phyloP scores from a whole-genome alignment of 2,797 vertebrate species.

The Bovichtus diacanthus region DNA sequence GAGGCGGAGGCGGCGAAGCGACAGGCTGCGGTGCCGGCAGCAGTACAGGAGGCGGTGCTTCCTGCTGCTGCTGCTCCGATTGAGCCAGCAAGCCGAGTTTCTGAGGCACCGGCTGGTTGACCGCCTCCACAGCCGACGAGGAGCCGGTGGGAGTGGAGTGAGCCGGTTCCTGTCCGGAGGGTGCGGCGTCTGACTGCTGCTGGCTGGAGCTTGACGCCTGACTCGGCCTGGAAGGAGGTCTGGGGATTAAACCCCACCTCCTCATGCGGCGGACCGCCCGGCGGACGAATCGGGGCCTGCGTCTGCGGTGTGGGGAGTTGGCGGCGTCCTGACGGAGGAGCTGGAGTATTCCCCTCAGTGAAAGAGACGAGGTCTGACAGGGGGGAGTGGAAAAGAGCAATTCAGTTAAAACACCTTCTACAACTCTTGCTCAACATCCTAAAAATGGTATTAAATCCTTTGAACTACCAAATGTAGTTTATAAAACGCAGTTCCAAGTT shows the following conservation, averaged over 20 bases:
- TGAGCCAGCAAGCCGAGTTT: conserved; percentile 78
- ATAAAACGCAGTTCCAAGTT: conserved; percentile 1
- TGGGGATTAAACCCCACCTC: conserved; percentile 86
- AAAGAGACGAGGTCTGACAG: conserved; percentile 83
- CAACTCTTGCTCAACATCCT: neutral
- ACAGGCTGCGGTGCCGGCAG: neutral
- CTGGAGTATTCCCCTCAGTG: conserved; percentile 87
- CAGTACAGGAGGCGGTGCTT: conserved; percentile 18
- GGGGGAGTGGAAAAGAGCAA: neutral
- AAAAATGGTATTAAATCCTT: neutral
- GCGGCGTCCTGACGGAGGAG: conserved; percentile 85
- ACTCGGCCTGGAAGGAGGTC: conserved; percentile 75
- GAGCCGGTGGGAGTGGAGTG: conserved; percentile 65
- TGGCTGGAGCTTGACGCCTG: conserved; percentile 69
- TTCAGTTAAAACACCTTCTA: neutral
- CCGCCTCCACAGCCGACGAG: conserved; percentile 73
- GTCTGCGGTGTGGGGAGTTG: conserved; percentile 81
- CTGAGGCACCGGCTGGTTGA: conserved; percentile 81
- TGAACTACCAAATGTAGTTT: neutral
- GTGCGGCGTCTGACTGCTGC: conserved; percentile 72
- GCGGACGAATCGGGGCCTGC: conserved; percentile 84
- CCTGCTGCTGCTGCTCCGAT: conserved; percentile 68
- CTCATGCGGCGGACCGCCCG: conserved; percentile 85
- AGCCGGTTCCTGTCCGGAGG: conserved; percentile 61
- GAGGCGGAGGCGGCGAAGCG: conserved; percentile 61